These are phyloP conservation scores for Gadus macrocephalus DNA, from an alignment of 2,113 vertebrate species.

Conservation along the genomic window DNA sequence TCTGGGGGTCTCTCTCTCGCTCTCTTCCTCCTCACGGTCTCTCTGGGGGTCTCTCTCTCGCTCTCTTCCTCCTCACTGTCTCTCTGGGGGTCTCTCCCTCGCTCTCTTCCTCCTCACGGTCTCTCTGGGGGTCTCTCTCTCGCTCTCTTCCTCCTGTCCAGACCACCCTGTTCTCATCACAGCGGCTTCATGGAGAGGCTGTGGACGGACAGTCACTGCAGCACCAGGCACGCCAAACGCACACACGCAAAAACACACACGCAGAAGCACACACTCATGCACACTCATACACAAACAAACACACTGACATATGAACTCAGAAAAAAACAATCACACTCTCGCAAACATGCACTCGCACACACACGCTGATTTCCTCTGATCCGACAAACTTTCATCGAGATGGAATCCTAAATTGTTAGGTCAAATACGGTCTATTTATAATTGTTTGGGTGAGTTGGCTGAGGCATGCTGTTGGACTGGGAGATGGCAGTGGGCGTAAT, in stretches of 20 bases:
- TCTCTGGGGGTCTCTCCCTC: no score
- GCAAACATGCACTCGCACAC: background rate
- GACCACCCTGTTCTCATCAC: conserved; percentile 57
- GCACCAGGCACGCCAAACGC: background rate
- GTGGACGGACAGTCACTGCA: conserved; percentile 5
- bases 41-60: background rate
- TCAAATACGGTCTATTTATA: conserved; percentile 25
- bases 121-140: background rate
- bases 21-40: no score
- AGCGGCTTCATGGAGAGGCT: conserved; percentile 29
- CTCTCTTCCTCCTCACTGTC: conserved; percentile 17
- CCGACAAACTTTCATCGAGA: conserved; percentile 4
- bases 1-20: no score
- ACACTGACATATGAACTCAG: background rate
- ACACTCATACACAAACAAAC: background rate
- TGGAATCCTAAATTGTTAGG: conserved; percentile 1
- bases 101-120: no score
- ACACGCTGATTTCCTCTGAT: conserved; percentile 10
- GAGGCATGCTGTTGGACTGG: conserved; percentile 8
- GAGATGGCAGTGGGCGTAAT: conserved; percentile 7
- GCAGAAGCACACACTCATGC: background rate
- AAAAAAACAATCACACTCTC: background rate
- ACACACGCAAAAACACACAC: conserved; percentile 18
- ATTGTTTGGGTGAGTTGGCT: conserved; percentile 19
- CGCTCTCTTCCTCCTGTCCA: conserved; percentile 14